Percentiles rank a stretch among this genome's conserved stretches.
phyloP scores from a whole-genome alignment of 2,888 invertebrate species.

The Odontothrips loti region DNA sequence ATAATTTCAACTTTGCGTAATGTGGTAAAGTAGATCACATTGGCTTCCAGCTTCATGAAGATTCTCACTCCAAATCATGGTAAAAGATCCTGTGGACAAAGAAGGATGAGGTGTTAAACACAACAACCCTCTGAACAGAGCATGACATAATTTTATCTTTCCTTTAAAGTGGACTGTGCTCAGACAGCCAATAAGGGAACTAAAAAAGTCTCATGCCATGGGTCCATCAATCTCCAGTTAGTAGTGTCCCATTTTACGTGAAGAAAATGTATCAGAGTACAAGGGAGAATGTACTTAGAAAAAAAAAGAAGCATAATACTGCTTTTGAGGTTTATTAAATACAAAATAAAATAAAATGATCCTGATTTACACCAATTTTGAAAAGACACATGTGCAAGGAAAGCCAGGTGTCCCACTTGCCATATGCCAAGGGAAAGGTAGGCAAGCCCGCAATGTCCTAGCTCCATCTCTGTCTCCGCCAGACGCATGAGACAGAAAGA shows the following conservation, averaged over 20 bases:
- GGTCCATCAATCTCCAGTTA: neutral
- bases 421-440: too few relatives aligned
- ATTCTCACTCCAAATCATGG: slow-evolving; percentile 2
- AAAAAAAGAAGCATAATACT: too few relatives aligned
- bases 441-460: too few relatives aligned
- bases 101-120: neutral
- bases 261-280: neutral
- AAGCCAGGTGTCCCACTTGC: too few relatives aligned
- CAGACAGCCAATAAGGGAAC: neutral
- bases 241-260: neutral
- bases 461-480: too few relatives aligned
- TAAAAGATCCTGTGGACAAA: slow-evolving; percentile 4
- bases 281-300: too few relatives aligned
- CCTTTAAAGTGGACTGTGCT: neutral
- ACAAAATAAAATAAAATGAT: too few relatives aligned
- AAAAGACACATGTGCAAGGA: too few relatives aligned
- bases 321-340: too few relatives aligned
- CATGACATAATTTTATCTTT: neutral
- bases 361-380: too few relatives aligned
- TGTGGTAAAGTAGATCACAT: neutral
- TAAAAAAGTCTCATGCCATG: neutral
- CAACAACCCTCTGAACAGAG: neutral
- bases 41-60: neutral
- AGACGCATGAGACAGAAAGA: too few relatives aligned
- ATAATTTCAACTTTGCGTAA: neutral